Evolutionary conservation across 2,888 invertebrate genomes (phyloP).

Genomic region (Nemoura dubitans): DNA sequence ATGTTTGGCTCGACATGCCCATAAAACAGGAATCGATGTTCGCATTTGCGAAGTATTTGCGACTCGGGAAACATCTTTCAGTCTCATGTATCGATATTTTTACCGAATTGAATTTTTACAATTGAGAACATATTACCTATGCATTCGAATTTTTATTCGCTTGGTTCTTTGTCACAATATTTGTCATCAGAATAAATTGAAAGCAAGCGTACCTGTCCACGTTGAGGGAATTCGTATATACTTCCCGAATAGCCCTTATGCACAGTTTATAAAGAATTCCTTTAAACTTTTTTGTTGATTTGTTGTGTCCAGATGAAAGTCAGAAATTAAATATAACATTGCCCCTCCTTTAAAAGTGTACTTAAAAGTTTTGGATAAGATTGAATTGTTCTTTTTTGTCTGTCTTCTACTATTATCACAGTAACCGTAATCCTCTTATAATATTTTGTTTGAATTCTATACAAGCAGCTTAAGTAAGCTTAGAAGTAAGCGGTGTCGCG

Average conservation of each 20-base stretch:
- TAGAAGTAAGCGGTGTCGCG: not conserved
- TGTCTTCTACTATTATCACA: not conserved
- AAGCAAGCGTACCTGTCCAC: too few species aligned
- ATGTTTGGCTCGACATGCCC: not conserved
- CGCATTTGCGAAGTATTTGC: not conserved
- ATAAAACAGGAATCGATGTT: not conserved
- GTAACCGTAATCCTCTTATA: constrained; percentile 30
- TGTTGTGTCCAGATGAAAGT: not conserved
- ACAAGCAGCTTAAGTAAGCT: constrained; percentile 16
- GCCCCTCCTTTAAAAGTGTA: not conserved
- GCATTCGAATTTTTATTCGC: too few species aligned
- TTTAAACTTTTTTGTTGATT: not conserved
- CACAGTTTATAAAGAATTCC: too few species aligned
- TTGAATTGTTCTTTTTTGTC: not conserved
- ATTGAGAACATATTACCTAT: too few species aligned
- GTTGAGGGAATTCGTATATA: too few species aligned
- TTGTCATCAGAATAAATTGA: too few species aligned
- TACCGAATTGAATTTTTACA: too few species aligned
- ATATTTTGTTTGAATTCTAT: constrained; percentile 30
- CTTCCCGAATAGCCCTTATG: too few species aligned
- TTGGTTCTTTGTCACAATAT: too few species aligned
- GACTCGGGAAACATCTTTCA: not conserved
- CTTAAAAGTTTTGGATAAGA: constrained; percentile 20
- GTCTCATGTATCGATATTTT: not conserved
- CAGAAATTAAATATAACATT: not conserved